Percentiles rank a stretch among this genome's conserved stretches.
These are phyloP conservation scores for Sandelia bainsii DNA, from an alignment of 2,797 vertebrate genomes.

Conservation along the genomic window DNA sequence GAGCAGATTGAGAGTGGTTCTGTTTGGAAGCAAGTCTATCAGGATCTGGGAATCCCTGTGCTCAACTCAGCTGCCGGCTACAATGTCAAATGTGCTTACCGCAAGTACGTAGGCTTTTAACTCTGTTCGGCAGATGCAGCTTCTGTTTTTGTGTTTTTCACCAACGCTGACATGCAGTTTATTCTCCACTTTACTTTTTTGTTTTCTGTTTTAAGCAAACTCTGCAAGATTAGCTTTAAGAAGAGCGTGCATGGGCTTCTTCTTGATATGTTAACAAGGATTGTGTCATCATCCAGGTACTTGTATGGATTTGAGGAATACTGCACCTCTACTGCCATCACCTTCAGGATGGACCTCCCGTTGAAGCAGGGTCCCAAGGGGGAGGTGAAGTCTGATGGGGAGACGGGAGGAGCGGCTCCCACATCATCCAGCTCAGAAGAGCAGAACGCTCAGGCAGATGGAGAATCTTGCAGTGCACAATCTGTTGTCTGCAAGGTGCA, in stretches of 20 bases:
- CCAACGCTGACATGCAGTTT: neutral
- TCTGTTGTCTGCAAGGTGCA: constrained; percentile 75
- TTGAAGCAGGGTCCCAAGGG: constrained; percentile 76
- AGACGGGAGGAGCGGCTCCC: constrained; percentile 35
- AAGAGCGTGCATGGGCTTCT: neutral
- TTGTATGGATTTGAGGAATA: constrained; percentile 88
- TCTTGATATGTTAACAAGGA: constrained; percentile 6
- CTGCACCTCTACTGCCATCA: constrained; percentile 85
- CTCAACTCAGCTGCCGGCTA: constrained; percentile 89
- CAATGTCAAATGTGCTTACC: constrained; percentile 90
- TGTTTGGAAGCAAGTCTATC: constrained; percentile 88
- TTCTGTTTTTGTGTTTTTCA: constrained; percentile 22
- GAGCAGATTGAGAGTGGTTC: constrained; percentile 87
- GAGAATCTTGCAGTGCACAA: constrained; percentile 50
- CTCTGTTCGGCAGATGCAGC: neutral
- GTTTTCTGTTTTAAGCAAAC: neutral
- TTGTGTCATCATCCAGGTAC: constrained; percentile 77
- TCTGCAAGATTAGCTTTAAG: neutral
- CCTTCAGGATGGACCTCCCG: constrained; percentile 87
- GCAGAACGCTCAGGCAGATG: constrained; percentile 62
- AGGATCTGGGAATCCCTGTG: constrained; percentile 87
- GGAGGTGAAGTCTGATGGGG: constrained; percentile 73
- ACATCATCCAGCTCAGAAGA: constrained; percentile 65
- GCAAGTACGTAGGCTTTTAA: constrained; percentile 81
- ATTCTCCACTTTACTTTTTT: constrained; percentile 10